phyloP scores from a whole-genome alignment of 2,888 invertebrate species.

The Pemphredon lugubris region DNA sequence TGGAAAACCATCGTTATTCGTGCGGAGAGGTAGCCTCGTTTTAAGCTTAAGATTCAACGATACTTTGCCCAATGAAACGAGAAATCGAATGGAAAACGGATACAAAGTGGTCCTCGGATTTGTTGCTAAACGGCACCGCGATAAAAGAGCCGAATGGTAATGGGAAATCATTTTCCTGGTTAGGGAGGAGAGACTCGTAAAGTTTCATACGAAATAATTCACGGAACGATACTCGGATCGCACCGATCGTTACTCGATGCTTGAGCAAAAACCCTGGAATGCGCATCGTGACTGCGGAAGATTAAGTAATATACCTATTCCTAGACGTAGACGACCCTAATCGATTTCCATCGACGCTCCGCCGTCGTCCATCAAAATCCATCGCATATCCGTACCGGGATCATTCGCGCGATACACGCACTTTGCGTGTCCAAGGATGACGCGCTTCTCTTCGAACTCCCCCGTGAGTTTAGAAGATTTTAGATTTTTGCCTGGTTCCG shows the following conservation, averaged over 20 bases:
- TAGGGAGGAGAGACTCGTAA: no score
- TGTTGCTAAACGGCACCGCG: background rate
- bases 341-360: constrained; percentile 14
- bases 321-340: background rate
- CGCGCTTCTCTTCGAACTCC: background rate
- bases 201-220: no score
- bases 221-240: no score
- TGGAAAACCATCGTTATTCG: constrained; percentile 8
- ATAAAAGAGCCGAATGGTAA: constrained; percentile 1
- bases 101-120: constrained; percentile 14
- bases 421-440: constrained; percentile 10
- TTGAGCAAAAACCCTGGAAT: no score
- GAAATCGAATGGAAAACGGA: constrained; percentile 35
- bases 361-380: constrained; percentile 20
- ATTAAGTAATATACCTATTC: no score
- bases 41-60: constrained; percentile 11
- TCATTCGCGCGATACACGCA: constrained; percentile 4
- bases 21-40: constrained; percentile 7
- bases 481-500: no score
- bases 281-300: no score
- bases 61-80: constrained; percentile 31
- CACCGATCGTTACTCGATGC: no score
- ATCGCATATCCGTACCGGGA: constrained; percentile 34
- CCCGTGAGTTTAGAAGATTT: no score
- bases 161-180: constrained; percentile 30